Evolutionary conservation across 2,113 vertebrate genomes (phyloP).

Genomic region (Chlorodrepanis virens): DNA sequence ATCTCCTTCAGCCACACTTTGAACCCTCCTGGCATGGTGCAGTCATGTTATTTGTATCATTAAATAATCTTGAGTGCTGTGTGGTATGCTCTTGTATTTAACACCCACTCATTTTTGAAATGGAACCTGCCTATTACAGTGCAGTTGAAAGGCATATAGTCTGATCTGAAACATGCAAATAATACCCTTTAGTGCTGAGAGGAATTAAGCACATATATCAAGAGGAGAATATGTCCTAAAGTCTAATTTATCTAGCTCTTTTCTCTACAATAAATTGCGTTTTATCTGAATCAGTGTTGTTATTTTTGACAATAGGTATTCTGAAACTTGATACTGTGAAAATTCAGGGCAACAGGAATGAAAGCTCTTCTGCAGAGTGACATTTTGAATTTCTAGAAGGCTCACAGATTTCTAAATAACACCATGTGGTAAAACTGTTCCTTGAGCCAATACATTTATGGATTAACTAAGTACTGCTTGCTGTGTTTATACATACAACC

Average conservation of each 20-base stretch:
- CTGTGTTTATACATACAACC: not conserved
- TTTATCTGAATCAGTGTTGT: not conserved
- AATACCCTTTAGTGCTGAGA: not conserved
- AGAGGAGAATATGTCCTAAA: not conserved
- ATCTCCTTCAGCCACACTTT: not conserved
- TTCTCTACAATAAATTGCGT: not conserved
- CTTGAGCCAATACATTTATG: not conserved
- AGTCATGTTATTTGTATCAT: not conserved
- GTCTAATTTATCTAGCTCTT: not conserved
- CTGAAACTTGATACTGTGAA: not conserved
- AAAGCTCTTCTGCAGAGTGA: not conserved
- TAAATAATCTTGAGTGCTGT: not conserved
- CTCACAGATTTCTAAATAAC: not conserved
- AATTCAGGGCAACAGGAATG: not conserved
- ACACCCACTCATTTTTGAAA: constrained; percentile 4
- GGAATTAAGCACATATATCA: constrained; percentile 7
- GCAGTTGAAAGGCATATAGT: not conserved
- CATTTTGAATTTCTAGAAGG: not conserved
- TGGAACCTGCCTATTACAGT: not conserved
- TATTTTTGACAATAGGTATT: not conserved
- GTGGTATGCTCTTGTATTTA: not conserved
- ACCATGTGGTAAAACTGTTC: not conserved
- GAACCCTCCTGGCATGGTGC: not conserved
- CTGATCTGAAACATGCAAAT: not conserved
- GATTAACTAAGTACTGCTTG: not conserved